Conservation (phyloP, 2,888 invertebrate species). For the Ceramica pisi region DNA sequence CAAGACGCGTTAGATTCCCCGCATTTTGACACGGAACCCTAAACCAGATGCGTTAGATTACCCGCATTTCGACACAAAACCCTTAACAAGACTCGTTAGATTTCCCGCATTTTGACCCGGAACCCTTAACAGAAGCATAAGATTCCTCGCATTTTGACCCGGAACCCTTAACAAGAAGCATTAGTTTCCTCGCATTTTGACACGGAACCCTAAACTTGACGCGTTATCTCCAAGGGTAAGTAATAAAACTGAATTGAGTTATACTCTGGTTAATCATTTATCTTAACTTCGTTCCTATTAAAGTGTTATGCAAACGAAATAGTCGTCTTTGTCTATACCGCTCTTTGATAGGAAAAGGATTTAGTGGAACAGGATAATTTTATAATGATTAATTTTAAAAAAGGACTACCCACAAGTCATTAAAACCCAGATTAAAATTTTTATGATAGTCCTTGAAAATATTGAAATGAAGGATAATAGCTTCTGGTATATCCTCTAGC, state of each 20-base stretch:
- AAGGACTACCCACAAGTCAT: no score
- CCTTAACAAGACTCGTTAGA: slow-evolving; percentile 28
- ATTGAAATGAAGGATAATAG: no score
- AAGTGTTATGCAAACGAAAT: slow-evolving; percentile 39
- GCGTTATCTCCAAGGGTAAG: slow-evolving; percentile 39
- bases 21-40: neutral
- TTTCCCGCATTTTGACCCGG: no score
- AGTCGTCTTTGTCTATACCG: slow-evolving; percentile 31
- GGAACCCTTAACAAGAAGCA: no score
- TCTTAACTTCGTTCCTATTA: slow-evolving; percentile 39
- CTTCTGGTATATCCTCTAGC: no score
- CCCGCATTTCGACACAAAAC: no score
- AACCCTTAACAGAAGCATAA: no score
- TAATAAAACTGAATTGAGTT: slow-evolving; percentile 50
- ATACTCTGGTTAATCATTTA: slow-evolving; percentile 28
- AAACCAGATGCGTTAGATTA: slow-evolving; percentile 31
- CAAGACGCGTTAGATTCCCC: no score
- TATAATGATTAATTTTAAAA: neutral
- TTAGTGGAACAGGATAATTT: neutral
- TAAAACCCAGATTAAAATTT: no score
- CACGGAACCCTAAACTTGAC: slow-evolving; percentile 14
- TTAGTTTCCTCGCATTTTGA: neutral
- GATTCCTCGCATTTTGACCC: no score
- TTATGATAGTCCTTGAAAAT: no score
- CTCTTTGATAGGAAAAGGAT: neutral